Evolutionary conservation across 2,888 invertebrate species (phyloP), one percentile per base, ranked within the genome.

Genomic region (Dasysyrphus tricinctus): DNA sequence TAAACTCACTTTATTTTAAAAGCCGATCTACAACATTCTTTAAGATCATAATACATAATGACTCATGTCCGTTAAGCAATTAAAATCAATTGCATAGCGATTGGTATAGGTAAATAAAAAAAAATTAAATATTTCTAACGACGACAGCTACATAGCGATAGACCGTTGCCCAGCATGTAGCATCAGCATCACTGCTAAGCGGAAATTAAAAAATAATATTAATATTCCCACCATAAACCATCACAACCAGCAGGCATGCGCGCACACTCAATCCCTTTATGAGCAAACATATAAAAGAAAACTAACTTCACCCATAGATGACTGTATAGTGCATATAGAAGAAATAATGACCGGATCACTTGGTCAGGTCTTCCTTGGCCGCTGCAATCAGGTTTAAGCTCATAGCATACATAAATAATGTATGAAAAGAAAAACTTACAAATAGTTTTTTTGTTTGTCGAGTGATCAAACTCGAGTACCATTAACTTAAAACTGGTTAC

Each of bases 171-270:
- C 54, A 47, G 16, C 49, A 32, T n/a, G 42, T 44, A 56, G 44
- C 39, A 56, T 19, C 34, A 24, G 69, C 77, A 81, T 74, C 34
- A 61, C 51, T 59, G 51, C 61, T 32, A 82, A 81, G 78, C 86
- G 86, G 86, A 86, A 86, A 86, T 82, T 86, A 37, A 63, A 81
- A 69, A 82, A 80, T n/a, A n/a, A n/a, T n/a, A n/a, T n/a, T 75
- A 86, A 86, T 59, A 86, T 86, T 63, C 78, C 74, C 59, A 82
- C 51, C 73, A 75, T 54, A 72, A 72, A 51, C 1, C 75, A 78
- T 81, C 67, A 24, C 49, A n/a, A n/a, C n/a, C n/a, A 78, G 65
- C 65, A n/a, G 70, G 42, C 39, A 37, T 16, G 70, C 57, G 32
- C 44, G 24, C 16, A 19, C 65, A 47, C 44, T 51, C 6, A 42